A percentile compares a stretch with the other conserved stretches of the same genome.
Conservation (phyloP, 2,113 vertebrate genomes). For the Eulacestoma nigropectus region DNA sequence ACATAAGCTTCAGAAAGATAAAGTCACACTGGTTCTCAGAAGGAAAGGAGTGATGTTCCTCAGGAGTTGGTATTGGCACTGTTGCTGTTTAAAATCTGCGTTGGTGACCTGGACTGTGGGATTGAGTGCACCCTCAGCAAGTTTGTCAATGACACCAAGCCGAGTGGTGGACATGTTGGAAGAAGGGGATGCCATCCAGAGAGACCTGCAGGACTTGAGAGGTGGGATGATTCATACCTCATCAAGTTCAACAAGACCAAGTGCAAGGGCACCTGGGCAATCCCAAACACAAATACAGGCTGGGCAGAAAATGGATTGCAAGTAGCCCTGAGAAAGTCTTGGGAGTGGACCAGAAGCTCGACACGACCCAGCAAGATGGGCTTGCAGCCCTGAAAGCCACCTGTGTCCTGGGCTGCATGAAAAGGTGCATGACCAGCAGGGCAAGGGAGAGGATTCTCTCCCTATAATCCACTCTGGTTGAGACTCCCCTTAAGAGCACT, state of each 20-base stretch:
- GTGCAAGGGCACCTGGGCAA: background rate
- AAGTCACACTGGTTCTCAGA: background rate
- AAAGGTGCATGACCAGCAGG: background rate
- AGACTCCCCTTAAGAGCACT: background rate
- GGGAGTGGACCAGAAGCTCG: background rate
- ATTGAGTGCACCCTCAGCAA: background rate
- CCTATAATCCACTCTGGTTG: background rate
- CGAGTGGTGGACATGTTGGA: accelerated
- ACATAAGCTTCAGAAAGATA: background rate
- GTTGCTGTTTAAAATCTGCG: accelerated
- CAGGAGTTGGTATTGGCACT: accelerated
- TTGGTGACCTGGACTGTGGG: accelerated
- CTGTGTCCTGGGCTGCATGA: background rate
- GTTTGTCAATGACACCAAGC: background rate
- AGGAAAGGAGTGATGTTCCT: background rate
- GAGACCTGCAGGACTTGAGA: background rate
- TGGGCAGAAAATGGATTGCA: background rate
- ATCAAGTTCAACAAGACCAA: background rate
- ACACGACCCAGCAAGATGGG: background rate
- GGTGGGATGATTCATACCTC: no score
- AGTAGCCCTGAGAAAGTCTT: background rate
- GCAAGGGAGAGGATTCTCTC: background rate
- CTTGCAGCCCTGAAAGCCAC: background rate
- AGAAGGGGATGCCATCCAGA: background rate
- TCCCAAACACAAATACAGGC: background rate